Evolutionary conservation across 2,888 invertebrate species (phyloP).

Genomic region (Drosophila mulleri): DNA sequence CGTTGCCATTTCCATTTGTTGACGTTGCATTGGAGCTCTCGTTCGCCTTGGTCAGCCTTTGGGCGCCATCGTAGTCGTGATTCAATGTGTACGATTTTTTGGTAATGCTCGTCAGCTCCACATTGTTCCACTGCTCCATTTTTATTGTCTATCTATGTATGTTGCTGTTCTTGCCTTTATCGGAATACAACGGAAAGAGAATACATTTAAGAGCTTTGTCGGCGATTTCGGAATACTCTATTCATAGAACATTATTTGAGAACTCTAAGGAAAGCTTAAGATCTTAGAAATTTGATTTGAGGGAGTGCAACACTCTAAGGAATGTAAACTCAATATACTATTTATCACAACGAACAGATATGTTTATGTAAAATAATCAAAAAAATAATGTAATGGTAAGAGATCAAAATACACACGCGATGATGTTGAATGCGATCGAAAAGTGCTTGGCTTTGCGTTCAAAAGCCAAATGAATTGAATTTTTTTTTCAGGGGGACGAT

Average conservation of each 20-base stretch:
- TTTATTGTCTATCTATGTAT: slow-evolving; percentile 15
- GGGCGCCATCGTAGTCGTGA: slow-evolving; percentile 77
- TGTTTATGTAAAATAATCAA: not conserved
- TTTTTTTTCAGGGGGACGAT: slow-evolving; percentile 14
- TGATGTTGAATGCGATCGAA: slow-evolving; percentile 40
- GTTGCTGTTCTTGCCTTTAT: slow-evolving; percentile 36
- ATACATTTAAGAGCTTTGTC: not conserved
- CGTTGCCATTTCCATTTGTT: slow-evolving; percentile 33
- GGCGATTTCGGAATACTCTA: slow-evolving; percentile 3
- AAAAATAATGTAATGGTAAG: not conserved
- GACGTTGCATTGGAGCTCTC: slow-evolving; percentile 14
- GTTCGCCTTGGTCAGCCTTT: slow-evolving; percentile 50
- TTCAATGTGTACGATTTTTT: slow-evolving; percentile 83
- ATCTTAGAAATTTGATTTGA: not conserved
- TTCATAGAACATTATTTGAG: not conserved
- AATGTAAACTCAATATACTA: not conserved
- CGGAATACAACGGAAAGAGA: slow-evolving; percentile 33
- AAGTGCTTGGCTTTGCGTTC: slow-evolving; percentile 56
- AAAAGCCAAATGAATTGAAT: slow-evolving; percentile 69
- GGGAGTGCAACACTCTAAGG: not conserved
- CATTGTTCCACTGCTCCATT: slow-evolving; percentile 82
- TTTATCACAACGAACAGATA: slow-evolving; percentile 1
- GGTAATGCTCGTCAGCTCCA: slow-evolving; percentile 80
- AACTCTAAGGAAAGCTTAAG: not conserved
- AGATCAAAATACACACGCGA: slow-evolving; percentile 57